These are phyloP conservation scores for Aphaenogaster rudis DNA, from an alignment of 1,140 invertebrate species.

Conservation along the genomic window DNA sequence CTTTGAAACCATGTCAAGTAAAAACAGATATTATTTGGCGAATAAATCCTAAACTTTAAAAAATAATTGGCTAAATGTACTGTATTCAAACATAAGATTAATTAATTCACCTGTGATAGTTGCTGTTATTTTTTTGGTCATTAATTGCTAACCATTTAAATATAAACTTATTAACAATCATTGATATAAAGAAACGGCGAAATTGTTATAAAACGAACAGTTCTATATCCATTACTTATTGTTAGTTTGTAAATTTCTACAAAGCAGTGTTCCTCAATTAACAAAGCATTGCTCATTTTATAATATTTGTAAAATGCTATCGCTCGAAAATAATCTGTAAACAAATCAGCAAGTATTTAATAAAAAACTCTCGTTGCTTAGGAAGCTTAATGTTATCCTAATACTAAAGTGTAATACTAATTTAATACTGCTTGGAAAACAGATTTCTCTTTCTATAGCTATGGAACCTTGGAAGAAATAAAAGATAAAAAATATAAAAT, in stretches of 20 bases:
- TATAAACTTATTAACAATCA: background rate
- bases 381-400: background rate
- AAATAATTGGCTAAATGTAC: background rate
- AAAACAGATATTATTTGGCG: background rate
- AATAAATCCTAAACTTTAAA: slow-evolving; percentile 2
- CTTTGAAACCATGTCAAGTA: background rate
- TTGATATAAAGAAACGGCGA: background rate
- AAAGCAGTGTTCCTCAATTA: slow-evolving; percentile 3
- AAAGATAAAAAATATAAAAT: background rate
- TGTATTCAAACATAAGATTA: background rate
- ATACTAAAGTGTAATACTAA: slow-evolving; percentile 10
- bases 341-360: background rate
- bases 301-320: slow-evolving; percentile 4
- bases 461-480: background rate
- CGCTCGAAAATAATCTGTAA: background rate
- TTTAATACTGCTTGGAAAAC: slow-evolving; percentile 18
- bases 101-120: background rate
- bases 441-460: background rate
- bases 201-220: background rate
- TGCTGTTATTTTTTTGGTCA: background rate
- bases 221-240: background rate
- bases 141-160: slow-evolving; percentile 5
- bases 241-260: background rate
- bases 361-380: background rate
- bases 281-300: background rate